Evolutionary conservation across 2,888 invertebrate species (phyloP).

Genomic region (Pyrgus malvae): DNA sequence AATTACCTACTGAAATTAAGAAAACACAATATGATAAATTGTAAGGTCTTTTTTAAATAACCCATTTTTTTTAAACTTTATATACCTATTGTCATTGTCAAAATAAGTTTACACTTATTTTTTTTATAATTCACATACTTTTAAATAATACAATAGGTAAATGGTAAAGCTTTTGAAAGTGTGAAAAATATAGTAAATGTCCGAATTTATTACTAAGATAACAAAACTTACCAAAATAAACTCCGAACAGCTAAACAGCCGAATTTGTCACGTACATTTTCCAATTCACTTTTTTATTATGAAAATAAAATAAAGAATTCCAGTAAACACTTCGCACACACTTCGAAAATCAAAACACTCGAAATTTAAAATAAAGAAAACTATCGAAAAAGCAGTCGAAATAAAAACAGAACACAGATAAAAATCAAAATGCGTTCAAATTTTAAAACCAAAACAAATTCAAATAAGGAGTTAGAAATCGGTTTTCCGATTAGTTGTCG

Average conservation of each 20-base stretch:
- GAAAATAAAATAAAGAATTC: conserved; percentile 11
- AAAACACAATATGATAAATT: too few relatives aligned
- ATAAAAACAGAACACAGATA: background rate
- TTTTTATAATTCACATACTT: too few relatives aligned
- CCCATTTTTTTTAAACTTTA: too few relatives aligned
- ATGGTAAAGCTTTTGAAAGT: background rate
- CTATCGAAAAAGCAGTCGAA: conserved; percentile 11
- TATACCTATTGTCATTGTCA: too few relatives aligned
- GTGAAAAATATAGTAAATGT: background rate
- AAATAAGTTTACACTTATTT: too few relatives aligned
- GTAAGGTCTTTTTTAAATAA: too few relatives aligned
- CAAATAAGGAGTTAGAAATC: background rate
- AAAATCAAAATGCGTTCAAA: background rate
- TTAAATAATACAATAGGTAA: too few relatives aligned
- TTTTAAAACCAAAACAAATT: background rate
- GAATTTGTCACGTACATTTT: conserved; percentile 13
- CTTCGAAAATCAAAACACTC: conserved; percentile 7
- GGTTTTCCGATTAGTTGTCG: background rate
- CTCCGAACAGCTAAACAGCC: background rate
- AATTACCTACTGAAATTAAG: too few relatives aligned
- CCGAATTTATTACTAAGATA: background rate
- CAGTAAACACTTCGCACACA: conserved; percentile 16
- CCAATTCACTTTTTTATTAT: conserved; percentile 7
- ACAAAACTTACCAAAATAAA: conserved; percentile 3
- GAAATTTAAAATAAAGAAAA: background rate